Base-by-base conservation (phyloP, 2,113 vertebrate species). In the Semnornis frantzii region DNA sequence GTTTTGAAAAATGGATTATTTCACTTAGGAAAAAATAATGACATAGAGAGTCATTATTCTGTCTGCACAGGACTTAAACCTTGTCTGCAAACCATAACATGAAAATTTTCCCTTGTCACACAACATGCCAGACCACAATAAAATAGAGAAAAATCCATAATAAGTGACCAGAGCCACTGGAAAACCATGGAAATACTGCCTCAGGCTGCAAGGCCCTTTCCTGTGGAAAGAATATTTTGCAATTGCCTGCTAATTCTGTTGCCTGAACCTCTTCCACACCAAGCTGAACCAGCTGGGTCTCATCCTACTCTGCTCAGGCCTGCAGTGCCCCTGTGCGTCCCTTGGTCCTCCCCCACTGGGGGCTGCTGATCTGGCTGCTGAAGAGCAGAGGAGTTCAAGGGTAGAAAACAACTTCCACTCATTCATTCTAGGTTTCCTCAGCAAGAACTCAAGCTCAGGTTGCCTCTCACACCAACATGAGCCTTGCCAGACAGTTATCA, bases 161-260 rank as follows among this genome's bases (percentile, higher is more conserved):
- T 89, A 95, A 96, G 83, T 92, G 93, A 95, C 94, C 84, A 24
- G 60, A 93, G 75, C 54, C 63, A 62, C 30, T 86, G 75, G 89
- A 90, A 95, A 95, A 80, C 87, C 88, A 46, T 95, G 95, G 97
- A 97, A 97, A 97, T 69, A 85, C 24, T 92, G 87, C 94, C 82
- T 97, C 90, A 94, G 83, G 92, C 52, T 87, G 80, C 86, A 93
- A 87, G 58, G 76, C 73, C 74, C 72, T 96, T 97, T 96, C 96
- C 96, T 94, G 68, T 82, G 95, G 95, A 86, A 84, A 84, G 44
- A 62, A 14, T 92, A 82, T 79, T 95, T 93, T 93, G 91, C 87
- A 93, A 21, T 74, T 93, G 76, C 76, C 87, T 95, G 76, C 73
- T 87, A 79, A 70, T 48, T 33, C 34, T 19, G 55, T 58, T 92